Evolutionary conservation across 2,888 invertebrate species (phyloP).

Genomic region (Cephus runcator): DNA sequence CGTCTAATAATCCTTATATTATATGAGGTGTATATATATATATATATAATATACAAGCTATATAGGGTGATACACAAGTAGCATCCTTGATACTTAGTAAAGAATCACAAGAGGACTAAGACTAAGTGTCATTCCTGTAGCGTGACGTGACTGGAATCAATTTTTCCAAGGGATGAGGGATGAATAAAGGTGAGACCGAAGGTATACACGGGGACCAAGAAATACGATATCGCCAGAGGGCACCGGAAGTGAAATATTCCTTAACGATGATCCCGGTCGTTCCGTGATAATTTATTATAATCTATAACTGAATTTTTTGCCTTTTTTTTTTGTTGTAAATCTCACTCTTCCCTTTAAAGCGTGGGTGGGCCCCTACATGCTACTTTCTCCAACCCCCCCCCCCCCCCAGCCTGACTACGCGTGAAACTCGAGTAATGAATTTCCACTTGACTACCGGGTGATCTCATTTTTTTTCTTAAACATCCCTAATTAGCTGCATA

Average conservation of each 20-base stretch:
- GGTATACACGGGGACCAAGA: background rate
- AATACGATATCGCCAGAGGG: background rate
- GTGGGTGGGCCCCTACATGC: constrained; percentile 51
- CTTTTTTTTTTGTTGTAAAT: background rate
- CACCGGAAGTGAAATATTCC: constrained; percentile 17
- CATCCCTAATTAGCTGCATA: background rate
- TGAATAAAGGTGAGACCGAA: background rate
- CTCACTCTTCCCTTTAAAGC: constrained; percentile 18
- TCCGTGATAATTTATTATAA: constrained; percentile 50
- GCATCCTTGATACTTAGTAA: no score
- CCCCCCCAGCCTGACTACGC: background rate
- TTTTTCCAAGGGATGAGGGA: background rate
- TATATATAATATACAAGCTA: no score
- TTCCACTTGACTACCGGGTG: constrained; percentile 53
- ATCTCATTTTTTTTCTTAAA: constrained; percentile 12
- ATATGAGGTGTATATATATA: background rate
- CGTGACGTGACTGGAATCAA: constrained; percentile 1
- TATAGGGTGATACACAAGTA: no score
- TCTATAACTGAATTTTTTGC: background rate
- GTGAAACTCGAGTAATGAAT: constrained; percentile 39
- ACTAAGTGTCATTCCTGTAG: background rate
- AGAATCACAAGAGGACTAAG: background rate
- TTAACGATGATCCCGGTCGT: constrained; percentile 52
- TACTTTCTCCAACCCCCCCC: constrained; percentile 23
- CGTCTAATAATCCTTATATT: background rate